Evolutionary conservation across 2,888 invertebrate genomes (phyloP).

Genomic region (Cosmopolites sordidus): DNA sequence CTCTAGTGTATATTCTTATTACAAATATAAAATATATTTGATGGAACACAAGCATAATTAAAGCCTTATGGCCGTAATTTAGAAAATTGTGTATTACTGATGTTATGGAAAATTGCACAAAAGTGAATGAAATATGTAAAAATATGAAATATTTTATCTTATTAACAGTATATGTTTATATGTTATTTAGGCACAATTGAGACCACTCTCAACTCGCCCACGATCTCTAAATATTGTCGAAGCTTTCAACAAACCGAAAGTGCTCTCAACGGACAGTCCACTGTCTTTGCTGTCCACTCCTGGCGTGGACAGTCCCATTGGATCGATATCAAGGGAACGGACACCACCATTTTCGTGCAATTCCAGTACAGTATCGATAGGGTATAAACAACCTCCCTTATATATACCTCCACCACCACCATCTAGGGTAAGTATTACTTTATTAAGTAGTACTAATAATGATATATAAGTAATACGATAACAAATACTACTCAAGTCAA

Average conservation of each 20-base stretch:
- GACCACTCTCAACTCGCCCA: constrained; percentile 33
- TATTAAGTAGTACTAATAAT: no score
- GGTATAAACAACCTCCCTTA: constrained; percentile 26
- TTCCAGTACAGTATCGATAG: constrained; percentile 50
- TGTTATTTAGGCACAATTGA: constrained; percentile 32
- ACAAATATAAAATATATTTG: no score
- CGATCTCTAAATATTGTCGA: constrained; percentile 41
- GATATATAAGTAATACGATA: no score
- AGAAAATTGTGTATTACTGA: no score
- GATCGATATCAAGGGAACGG: constrained; percentile 49
- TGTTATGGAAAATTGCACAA: no score
- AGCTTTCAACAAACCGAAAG: constrained; percentile 36
- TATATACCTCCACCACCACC: constrained; percentile 24
- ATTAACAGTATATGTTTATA: not conserved
- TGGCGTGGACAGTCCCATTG: constrained; percentile 28
- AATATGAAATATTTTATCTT: no score
- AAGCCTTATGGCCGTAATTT: no score
- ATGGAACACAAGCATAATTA: no score
- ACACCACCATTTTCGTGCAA: constrained; percentile 50
- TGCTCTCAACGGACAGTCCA: constrained; percentile 37
- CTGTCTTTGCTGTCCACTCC: constrained; percentile 33
- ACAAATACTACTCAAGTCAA: no score
- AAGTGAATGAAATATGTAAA: no score
- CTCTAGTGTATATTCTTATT: no score
- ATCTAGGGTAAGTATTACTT: constrained; percentile 27